Conservation (phyloP, 2,113 vertebrate species). For the Rostratula benghalensis region DNA sequence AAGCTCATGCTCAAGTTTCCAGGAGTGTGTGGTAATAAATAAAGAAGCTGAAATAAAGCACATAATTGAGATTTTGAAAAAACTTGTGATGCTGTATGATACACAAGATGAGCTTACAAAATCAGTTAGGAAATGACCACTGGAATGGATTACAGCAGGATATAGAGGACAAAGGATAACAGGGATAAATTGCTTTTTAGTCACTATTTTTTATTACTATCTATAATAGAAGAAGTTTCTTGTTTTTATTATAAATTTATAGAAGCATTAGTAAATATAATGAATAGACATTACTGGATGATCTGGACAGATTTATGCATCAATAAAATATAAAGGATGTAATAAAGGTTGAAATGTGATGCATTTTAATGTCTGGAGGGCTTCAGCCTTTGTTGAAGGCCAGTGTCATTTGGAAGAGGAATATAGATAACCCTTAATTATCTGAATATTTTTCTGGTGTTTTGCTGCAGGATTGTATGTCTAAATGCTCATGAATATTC, state of each 20-base stretch:
- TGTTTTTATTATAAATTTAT: background rate
- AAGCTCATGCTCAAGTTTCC: constrained; percentile 19
- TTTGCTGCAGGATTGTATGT: background rate
- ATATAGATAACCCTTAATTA: background rate
- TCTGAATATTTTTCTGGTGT: background rate
- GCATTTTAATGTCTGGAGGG: background rate
- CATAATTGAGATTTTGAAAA: constrained; percentile 4
- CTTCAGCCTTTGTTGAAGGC: background rate
- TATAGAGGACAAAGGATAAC: background rate
- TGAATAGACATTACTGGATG: background rate
- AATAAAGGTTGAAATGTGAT: background rate
- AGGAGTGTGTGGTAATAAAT: background rate
- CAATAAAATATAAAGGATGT: background rate
- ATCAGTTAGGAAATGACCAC: background rate
- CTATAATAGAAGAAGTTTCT: background rate
- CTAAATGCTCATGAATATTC: background rate
- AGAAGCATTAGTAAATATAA: background rate
- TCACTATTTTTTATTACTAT: background rate
- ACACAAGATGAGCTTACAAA: constrained; percentile 39
- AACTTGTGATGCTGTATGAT: constrained; percentile 5
- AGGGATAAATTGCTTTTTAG: background rate
- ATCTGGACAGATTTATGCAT: background rate
- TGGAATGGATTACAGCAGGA: background rate
- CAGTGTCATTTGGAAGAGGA: background rate
- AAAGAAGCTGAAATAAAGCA: constrained; percentile 5